Evolutionary conservation across 1,140 invertebrate species (phyloP).

Genomic region (Pomacea maculata): DNA sequence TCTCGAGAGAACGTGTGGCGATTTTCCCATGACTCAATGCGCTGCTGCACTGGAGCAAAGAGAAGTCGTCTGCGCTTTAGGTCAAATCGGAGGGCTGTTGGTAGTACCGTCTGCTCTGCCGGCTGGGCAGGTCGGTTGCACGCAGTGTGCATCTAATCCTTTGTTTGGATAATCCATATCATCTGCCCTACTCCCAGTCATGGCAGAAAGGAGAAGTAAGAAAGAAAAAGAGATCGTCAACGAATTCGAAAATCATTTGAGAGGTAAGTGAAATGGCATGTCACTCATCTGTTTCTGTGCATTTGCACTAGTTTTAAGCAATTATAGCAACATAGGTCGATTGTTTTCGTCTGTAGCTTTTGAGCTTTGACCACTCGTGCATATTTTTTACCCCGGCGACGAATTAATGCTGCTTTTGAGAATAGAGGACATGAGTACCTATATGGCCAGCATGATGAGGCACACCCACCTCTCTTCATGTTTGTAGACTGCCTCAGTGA

Average conservation of each 20-base stretch:
- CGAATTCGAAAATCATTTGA: conserved; percentile 51
- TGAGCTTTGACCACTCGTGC: no score
- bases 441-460: no score
- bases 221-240: conserved; percentile 56
- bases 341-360: no score
- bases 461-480: no score
- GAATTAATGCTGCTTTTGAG: no score
- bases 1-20: neutral
- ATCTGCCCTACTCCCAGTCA: conserved; percentile 24
- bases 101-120: no score
- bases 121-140: no score
- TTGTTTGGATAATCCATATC: neutral
- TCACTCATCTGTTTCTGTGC: neutral
- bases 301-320: neutral
- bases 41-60: neutral
- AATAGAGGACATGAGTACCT: no score
- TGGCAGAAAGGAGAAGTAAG: conserved; percentile 53
- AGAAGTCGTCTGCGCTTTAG: no score
- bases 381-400: no score
- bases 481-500: no score
- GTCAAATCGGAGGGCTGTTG: neutral
- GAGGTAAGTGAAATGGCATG: conserved; percentile 45
- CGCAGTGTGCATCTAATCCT: neutral
- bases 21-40: neutral
- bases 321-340: neutral